Evolutionary conservation across 1,140 invertebrate genomes (phyloP), one percentile per base, ranked within the genome.

Genomic region (Globodera rostochiensis): DNA sequence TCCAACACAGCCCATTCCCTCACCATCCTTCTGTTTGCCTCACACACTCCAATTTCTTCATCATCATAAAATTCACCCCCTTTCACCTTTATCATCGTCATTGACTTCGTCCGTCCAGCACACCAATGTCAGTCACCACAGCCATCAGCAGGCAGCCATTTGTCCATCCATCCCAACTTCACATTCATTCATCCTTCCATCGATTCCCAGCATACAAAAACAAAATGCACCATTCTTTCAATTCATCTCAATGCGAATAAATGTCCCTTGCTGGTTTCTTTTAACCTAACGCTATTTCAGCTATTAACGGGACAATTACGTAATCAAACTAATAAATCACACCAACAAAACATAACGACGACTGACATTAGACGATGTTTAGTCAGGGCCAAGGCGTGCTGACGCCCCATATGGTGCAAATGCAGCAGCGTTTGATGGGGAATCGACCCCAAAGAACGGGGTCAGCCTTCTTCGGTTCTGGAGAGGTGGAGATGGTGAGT

Each of bases 361-460:
- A 45, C 46, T 19, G 69, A 45, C 46, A 36, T 45, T 36, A 5
- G 7, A 19, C 69, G 11, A 71, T 71, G 69, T 71, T 36, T 71
- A 36, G 46, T 21, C 69, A 71, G 36, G 36, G 46, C 69, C 69
- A 71, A 47, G 69, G 69, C 19, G 46, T 71, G n/a, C 7, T 71
- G 69, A 71, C 25, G 25, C 69, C 69, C 4, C 69, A 71, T 6
- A 71, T 71, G 36, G 25, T 71, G 36, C 21, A 71, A 5, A 71
- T 71, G 69, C 69, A 71, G 69, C 69, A 71, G 25, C 69, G 69
- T 45, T 47, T 71, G 21, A 71, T 71, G 69, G 69, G 69, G n/a
- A 45, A 19, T 71, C 69, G 69, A 21, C 69, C 36, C 19, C 69
- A 47, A 25, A 47, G 36, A 19, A 45, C 6, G n/a, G 69, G 69